Evolutionary conservation across 2,113 vertebrate species (phyloP).

Genomic region (Penelope pileata): DNA sequence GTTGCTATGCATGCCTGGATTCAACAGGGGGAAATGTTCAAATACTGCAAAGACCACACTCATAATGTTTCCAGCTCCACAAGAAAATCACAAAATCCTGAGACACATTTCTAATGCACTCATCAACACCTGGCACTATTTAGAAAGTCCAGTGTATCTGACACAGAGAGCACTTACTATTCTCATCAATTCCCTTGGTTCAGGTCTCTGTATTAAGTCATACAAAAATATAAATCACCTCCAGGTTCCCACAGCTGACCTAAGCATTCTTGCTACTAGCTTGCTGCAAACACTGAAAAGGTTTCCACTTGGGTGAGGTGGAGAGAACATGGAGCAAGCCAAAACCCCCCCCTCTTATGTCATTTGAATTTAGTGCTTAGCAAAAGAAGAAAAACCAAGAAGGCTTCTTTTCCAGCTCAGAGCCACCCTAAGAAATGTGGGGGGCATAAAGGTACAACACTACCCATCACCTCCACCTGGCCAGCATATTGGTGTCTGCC

Average conservation of each 20-base stretch:
- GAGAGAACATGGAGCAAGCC: not conserved
- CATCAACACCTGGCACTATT: not conserved
- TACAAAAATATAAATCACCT: not conserved
- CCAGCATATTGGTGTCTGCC: accelerated
- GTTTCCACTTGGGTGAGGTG: not conserved
- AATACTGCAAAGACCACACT: not conserved
- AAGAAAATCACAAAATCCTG: not conserved
- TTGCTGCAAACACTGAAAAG: not conserved
- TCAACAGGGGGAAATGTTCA: not conserved
- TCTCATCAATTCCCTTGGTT: not conserved
- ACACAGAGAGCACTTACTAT: not conserved
- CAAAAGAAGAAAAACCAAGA: not conserved
- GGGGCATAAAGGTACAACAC: accelerated
- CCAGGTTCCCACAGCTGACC: not conserved
- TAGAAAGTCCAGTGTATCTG: not conserved
- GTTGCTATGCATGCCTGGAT: not conserved
- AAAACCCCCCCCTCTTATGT: not conserved
- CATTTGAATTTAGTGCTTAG: not conserved
- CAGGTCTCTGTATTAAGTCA: not conserved
- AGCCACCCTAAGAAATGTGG: not conserved
- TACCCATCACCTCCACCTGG: not conserved
- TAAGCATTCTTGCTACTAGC: not conserved
- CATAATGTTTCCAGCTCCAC: not conserved
- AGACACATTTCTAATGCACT: not conserved
- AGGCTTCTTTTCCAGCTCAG: not conserved